Percentiles rank a stretch among this genome's conserved stretches.
phyloP scores from a whole-genome alignment of 2,113 vertebrate genomes.

The Austrofundulus limnaeus region DNA sequence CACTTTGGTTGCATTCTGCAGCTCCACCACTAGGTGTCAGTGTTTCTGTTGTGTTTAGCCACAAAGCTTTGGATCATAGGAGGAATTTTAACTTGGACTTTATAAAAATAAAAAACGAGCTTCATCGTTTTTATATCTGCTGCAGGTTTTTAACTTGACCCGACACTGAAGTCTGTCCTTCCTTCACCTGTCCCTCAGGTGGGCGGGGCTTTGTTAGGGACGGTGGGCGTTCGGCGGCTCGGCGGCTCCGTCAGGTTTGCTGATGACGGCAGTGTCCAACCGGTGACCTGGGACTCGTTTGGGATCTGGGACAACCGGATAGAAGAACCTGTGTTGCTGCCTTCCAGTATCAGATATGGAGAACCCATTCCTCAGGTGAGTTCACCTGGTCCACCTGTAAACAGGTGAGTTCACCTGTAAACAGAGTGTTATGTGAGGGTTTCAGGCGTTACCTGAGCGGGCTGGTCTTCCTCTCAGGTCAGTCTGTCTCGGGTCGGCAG shows the following conservation, averaged over 20 bases:
- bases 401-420: too few species aligned
- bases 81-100: too few species aligned
- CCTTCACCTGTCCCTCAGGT: constrained; percentile 11
- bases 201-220: not conserved
- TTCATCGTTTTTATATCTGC: too few species aligned
- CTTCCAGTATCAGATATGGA: constrained; percentile 88
- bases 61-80: too few species aligned
- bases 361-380: constrained; percentile 83
- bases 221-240: constrained; percentile 17
- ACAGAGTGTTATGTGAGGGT: too few species aligned
- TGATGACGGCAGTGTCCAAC: constrained; percentile 68
- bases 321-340: constrained; percentile 88
- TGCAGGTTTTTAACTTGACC: not conserved
- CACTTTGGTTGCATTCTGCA: not conserved
- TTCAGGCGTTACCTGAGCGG: too few species aligned
- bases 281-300: constrained; percentile 87
- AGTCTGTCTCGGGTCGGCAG: constrained; percentile 84
- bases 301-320: constrained; percentile 93
- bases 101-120: too few species aligned
- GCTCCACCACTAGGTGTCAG: not conserved
- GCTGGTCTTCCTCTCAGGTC: constrained; percentile 60
- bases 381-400: too few species aligned
- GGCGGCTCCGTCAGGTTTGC: constrained; percentile 73
- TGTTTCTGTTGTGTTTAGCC: too few species aligned
- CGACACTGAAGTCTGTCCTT: fast-evolving